Evolutionary conservation across 1,140 invertebrate species (phyloP), one percentile per base, ranked within the genome.

Genomic region (Telenomus remus): DNA sequence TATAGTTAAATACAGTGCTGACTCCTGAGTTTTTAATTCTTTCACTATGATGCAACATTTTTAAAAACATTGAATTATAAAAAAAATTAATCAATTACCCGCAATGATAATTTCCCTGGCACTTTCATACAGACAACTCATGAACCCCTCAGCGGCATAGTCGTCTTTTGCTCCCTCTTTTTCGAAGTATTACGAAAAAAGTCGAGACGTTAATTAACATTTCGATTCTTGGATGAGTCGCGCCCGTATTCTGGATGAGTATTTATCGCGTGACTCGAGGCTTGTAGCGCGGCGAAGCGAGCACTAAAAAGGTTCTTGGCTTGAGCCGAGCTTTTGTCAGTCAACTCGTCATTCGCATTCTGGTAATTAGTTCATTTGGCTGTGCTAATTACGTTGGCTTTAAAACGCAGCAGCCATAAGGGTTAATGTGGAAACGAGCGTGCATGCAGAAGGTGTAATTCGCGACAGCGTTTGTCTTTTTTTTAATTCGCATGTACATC

Each of bases 321-420:
- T 65, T 75, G 51, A 68, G 72, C 47, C 63, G 51, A 53, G 56
- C 80, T 82, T 85, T 86, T 84, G 81, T 85, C 81, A 80, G 74
- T 76, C 60, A 75, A 69, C 81, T 84, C 81, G 82, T 80, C 76
- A 53, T 81, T 81, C 81, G 80, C 65, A 84, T 87, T 84, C 83
- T 86, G 81, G 84, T 87, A 86, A 87, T 87, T 86, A 86, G 85
- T 87, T 85, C 85, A 83, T 86, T 86, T 81, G 85, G 76, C 81
- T 81, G 79, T 81, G 80, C 84, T 86, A 86, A 86, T 87, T 87
- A 87, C 83, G 76, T 82, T 82, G 81, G 78, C 79, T 82, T 84
- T 83, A 81, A 81, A 79, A 75, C 54, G 60, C 66, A 69, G 76
- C 57, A 75, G 56, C 78, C 65, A 76, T 77, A 69, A 78, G 66